phyloP scores from a whole-genome alignment of 2,888 invertebrate genomes.

The Alitta virens region DNA sequence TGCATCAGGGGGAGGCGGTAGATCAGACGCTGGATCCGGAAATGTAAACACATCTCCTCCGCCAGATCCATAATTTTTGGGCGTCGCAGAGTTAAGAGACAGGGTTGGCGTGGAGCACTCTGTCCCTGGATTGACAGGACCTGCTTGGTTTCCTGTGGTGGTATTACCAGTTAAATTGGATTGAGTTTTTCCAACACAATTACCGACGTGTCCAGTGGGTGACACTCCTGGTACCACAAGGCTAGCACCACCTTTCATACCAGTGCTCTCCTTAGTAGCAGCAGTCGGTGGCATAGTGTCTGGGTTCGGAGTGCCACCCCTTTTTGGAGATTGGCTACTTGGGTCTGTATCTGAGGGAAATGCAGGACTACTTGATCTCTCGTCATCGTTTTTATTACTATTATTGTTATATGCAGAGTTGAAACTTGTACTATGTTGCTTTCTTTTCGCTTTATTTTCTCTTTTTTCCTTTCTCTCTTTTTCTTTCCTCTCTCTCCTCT shows the following conservation, averaged over 20 bases:
- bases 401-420: slow-evolving; percentile 22
- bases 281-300: not conserved
- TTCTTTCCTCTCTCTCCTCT: slow-evolving; percentile 34
- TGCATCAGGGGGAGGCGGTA: too few species aligned
- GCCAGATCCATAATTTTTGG: not conserved
- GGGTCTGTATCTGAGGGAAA: slow-evolving; percentile 91
- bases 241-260: not conserved
- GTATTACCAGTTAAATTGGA: not conserved
- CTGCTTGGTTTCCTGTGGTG: not conserved
- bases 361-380: slow-evolving; percentile 84
- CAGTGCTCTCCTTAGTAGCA: not conserved
- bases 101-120: not conserved
- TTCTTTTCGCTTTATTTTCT: slow-evolving; percentile 2
- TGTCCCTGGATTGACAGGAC: not conserved
- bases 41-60: not conserved
- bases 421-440: slow-evolving; percentile 32
- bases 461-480: slow-evolving; percentile 59
- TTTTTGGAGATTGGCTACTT: slow-evolving; percentile 34
- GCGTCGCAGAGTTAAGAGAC: not conserved
- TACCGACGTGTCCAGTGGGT: not conserved
- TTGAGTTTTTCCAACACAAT: not conserved
- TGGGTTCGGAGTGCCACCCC: not conserved
- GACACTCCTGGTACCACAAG: not conserved
- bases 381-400: slow-evolving; percentile 59
- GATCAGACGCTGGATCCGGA: not conserved